Evolutionary conservation across 53 echinoderm and acorn worm genomes (phyloP).

Genomic region (Temnopleurus reevesii): DNA sequence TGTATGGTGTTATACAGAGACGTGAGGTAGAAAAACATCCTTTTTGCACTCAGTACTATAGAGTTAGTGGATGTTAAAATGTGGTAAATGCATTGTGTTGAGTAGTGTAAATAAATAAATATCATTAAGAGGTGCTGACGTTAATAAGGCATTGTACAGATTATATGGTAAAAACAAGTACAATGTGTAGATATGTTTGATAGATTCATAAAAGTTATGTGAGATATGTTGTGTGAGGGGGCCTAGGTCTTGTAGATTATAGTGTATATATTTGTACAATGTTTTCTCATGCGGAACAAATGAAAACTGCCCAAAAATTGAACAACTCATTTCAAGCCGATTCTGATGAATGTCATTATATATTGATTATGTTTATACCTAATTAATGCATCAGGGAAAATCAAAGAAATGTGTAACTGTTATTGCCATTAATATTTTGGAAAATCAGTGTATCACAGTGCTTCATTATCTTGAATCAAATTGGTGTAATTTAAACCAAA

Average conservation of each 20-base stretch:
- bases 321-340: slow-evolving; percentile 1
- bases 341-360: neutral
- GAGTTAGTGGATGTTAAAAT: slow-evolving; percentile 6
- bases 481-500: too few species aligned
- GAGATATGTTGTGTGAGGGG: neutral
- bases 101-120: slow-evolving; percentile 30
- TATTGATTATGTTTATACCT: neutral
- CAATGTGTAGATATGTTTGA: neutral
- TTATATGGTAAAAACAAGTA: neutral
- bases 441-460: too few species aligned
- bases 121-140: neutral
- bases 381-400: neutral
- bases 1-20: neutral
- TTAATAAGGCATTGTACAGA: neutral
- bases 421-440: too few species aligned
- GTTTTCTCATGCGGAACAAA: neutral
- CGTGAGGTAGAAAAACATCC: neutral
- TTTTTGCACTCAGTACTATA: slow-evolving; percentile 37
- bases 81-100: neutral
- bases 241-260: neutral
- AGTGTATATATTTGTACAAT: slow-evolving; percentile 18
- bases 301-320: slow-evolving; percentile 19
- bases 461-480: too few species aligned
- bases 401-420: neutral
- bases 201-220: neutral